These are phyloP conservation scores for Argyresthia albistria DNA, from an alignment of 2,888 invertebrate species.

Conservation along the genomic window DNA sequence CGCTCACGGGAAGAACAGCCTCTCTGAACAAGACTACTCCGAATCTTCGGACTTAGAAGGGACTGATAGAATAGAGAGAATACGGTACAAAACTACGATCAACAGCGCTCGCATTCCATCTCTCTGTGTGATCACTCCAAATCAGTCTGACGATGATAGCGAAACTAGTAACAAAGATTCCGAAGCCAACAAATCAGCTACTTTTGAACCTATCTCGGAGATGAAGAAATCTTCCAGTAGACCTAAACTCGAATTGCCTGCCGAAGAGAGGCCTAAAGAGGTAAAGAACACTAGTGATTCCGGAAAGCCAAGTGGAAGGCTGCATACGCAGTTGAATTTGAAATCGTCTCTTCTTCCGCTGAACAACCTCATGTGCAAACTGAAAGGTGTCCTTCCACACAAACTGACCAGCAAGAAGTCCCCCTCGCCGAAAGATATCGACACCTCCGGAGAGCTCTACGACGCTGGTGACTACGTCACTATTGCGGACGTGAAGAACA, in stretches of 20 bases:
- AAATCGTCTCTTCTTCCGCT: slow-evolving; percentile 71
- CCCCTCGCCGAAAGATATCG: slow-evolving; percentile 54
- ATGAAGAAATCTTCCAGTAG: slow-evolving; percentile 32
- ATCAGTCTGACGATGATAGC: slow-evolving; percentile 89
- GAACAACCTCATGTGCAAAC: slow-evolving; percentile 81
- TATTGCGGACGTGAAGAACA: slow-evolving; percentile 86
- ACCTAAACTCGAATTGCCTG: slow-evolving; percentile 53
- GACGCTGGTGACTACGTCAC: slow-evolving; percentile 89
- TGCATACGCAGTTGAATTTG: slow-evolving; percentile 34
- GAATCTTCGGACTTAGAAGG: slow-evolving; percentile 91
- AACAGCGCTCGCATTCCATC: slow-evolving; percentile 91
- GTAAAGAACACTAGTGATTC: slow-evolving; percentile 23
- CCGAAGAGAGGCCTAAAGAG: slow-evolving; percentile 41
- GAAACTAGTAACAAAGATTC: slow-evolving; percentile 38
- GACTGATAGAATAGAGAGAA: slow-evolving; percentile 88
- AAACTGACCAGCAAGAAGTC: slow-evolving; percentile 65
- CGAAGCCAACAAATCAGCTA: slow-evolving; percentile 15
- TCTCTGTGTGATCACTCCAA: slow-evolving; percentile 92
- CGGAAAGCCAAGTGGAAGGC: slow-evolving; percentile 31
- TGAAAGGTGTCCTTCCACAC: slow-evolving; percentile 76
- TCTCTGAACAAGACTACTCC: slow-evolving; percentile 86
- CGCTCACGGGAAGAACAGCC: slow-evolving; percentile 78
- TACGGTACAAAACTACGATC: slow-evolving; percentile 88
- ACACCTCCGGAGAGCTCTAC: slow-evolving; percentile 55
- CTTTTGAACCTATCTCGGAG: slow-evolving; percentile 24